phyloP scores from a whole-genome alignment of 2,888 invertebrate species.

The Pollenia labialis region DNA sequence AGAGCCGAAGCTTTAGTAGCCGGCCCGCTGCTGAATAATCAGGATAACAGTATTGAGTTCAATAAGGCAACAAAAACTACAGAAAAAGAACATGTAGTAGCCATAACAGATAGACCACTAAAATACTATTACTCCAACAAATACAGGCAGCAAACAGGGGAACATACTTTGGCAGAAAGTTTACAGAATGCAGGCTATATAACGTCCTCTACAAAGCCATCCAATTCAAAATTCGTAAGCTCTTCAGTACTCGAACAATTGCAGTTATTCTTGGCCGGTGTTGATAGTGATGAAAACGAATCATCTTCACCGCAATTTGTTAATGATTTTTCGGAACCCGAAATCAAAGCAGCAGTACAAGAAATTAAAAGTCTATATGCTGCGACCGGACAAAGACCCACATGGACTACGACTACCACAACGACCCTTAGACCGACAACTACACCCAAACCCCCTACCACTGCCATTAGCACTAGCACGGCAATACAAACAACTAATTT shows the following conservation, averaged over 20 bases:
- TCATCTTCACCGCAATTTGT: slow-evolving; percentile 78
- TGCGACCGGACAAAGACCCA: slow-evolving; percentile 75
- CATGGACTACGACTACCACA: slow-evolving; percentile 78
- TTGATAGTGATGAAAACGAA: slow-evolving; percentile 79
- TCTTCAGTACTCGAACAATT: slow-evolving; percentile 78
- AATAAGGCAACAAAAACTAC: slow-evolving; percentile 70
- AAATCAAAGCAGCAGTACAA: slow-evolving; percentile 78
- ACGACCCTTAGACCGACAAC: slow-evolving; percentile 71
- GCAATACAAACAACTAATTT: slow-evolving; percentile 41
- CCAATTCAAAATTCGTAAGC: slow-evolving; percentile 71
- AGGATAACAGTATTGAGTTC: slow-evolving; percentile 80
- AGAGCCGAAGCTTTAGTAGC: slow-evolving; percentile 81
- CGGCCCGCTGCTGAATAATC: slow-evolving; percentile 74
- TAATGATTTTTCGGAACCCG: slow-evolving; percentile 78
- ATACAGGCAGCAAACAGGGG: slow-evolving; percentile 80
- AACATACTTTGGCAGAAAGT: slow-evolving; percentile 80
- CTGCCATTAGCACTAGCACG: slow-evolving; percentile 78
- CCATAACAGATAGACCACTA: slow-evolving; percentile 79
- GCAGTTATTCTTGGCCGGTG: slow-evolving; percentile 79
- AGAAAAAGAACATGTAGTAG: slow-evolving; percentile 76
- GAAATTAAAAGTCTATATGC: slow-evolving; percentile 79
- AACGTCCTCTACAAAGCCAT: slow-evolving; percentile 76
- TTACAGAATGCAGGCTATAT: slow-evolving; percentile 82
- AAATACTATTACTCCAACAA: slow-evolving; percentile 82
- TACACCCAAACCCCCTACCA: slow-evolving; percentile 71